These are phyloP conservation scores for Tinamus major DNA, from an alignment of 2,797 vertebrate species.

Conservation along the genomic window DNA sequence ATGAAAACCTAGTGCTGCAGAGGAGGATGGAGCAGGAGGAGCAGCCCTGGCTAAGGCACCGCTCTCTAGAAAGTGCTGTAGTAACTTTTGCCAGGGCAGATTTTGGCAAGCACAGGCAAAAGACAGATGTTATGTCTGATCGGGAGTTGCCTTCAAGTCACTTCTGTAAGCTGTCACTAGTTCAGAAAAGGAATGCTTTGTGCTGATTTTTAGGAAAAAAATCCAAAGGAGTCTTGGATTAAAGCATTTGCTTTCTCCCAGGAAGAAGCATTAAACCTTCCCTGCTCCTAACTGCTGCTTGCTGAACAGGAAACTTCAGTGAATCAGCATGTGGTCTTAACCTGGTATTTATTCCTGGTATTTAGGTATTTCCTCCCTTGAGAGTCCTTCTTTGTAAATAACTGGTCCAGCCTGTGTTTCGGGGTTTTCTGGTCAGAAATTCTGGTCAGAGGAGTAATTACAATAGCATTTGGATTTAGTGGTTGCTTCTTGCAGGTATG, in stretches of 20 bases:
- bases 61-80: not conserved
- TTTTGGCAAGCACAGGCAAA: slow-evolving; percentile 5
- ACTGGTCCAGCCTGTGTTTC: not conserved
- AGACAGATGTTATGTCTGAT: not conserved
- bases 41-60: not conserved
- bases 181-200: not conserved
- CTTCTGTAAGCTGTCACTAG: not conserved
- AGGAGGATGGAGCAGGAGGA: not conserved
- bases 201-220: not conserved
- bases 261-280: not conserved
- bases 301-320: not conserved
- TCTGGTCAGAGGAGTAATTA: not conserved
- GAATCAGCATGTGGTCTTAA: not conserved
- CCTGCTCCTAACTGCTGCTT: accelerated
- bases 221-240: not conserved
- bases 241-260: not conserved
- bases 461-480: not conserved
- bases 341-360: not conserved
- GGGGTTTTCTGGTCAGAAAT: slow-evolving; percentile 20
- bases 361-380: not conserved
- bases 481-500: not conserved
- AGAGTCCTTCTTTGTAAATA: not conserved
- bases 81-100: not conserved
- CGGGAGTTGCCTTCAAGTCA: slow-evolving; percentile 1
- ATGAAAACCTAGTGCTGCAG: not conserved